These are phyloP conservation scores for Stenchaetothrips biformis DNA, from an alignment of 2,888 invertebrate genomes.

Conservation along the genomic window DNA sequence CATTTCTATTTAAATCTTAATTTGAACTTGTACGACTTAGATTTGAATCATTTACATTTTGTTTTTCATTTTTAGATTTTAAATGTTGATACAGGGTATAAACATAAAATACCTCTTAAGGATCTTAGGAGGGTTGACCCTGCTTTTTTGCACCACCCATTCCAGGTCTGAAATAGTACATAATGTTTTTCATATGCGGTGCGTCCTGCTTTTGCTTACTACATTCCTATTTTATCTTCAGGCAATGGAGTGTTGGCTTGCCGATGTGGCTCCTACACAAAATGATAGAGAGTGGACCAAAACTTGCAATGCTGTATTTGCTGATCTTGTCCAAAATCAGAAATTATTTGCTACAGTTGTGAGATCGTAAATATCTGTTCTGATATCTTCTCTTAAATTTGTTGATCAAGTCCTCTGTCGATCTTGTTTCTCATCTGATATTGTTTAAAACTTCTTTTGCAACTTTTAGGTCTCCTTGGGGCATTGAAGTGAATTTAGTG, in stretches of 20 bases:
- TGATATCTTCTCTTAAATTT: neutral
- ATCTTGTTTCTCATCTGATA: neutral
- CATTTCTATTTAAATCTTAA: neutral
- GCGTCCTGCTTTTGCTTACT: neutral
- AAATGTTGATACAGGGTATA: neutral
- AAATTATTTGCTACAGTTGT: neutral
- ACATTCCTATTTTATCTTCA: neutral
- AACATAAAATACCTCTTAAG: neutral
- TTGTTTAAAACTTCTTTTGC: neutral
- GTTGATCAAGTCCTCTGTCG: neutral
- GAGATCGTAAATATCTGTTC: neutral
- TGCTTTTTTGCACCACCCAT: neutral
- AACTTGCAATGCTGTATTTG: neutral
- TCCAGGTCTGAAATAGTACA: neutral
- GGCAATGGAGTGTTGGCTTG: constrained; percentile 3
- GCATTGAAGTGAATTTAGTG: neutral
- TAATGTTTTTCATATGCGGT: too few relatives aligned
- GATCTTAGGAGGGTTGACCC: neutral
- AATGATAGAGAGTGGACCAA: neutral
- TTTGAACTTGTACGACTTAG: neutral
- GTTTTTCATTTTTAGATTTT: neutral
- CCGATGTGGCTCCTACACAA: neutral
- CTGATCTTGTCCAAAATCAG: neutral
- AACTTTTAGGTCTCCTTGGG: neutral
- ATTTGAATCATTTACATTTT: neutral